phyloP scores from a whole-genome alignment of 2,113 vertebrate genomes.

The Thermophis baileyi region DNA sequence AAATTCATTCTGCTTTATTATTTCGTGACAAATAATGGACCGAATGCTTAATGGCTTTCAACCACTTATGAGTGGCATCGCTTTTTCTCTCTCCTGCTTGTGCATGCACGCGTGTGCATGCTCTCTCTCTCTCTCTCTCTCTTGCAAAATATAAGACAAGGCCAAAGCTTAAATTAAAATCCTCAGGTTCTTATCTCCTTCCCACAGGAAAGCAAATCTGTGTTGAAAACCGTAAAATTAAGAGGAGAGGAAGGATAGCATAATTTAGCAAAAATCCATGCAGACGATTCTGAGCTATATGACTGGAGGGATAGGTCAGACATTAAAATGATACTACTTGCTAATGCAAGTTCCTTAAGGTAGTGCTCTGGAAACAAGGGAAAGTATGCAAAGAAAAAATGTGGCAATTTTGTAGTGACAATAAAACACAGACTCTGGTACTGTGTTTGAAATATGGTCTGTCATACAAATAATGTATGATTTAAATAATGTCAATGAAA shows the following conservation, averaged over 20 bases:
- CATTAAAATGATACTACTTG: constrained; percentile 76
- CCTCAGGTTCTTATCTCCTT: constrained; percentile 92
- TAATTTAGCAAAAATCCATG: constrained; percentile 85
- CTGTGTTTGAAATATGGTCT: constrained; percentile 21
- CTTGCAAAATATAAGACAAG: constrained; percentile 83
- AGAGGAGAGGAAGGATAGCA: constrained; percentile 87
- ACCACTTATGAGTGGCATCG: constrained; percentile 62
- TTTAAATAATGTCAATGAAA: constrained; percentile 29
- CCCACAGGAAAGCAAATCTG: constrained; percentile 93
- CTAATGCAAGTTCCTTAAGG: constrained; percentile 75
- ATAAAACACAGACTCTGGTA: not conserved
- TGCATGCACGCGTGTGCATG: not conserved
- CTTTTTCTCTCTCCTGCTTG: constrained; percentile 44
- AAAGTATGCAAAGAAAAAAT: constrained; percentile 28
- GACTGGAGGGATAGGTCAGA: constrained; percentile 81
- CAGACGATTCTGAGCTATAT: constrained; percentile 77
- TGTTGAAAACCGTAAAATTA: constrained; percentile 97
- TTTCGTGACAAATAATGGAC: constrained; percentile 69
- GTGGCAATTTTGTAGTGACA: constrained; percentile 9
- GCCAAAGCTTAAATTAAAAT: constrained; percentile 86
- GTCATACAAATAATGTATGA: not conserved
- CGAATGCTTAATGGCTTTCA: constrained; percentile 69
- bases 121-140: constrained; percentile 48
- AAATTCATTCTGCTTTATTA: constrained; percentile 68
- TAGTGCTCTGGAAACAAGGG: constrained; percentile 67